phyloP scores from a whole-genome alignment of 2,113 vertebrate genomes.

The Uria lomvia region DNA sequence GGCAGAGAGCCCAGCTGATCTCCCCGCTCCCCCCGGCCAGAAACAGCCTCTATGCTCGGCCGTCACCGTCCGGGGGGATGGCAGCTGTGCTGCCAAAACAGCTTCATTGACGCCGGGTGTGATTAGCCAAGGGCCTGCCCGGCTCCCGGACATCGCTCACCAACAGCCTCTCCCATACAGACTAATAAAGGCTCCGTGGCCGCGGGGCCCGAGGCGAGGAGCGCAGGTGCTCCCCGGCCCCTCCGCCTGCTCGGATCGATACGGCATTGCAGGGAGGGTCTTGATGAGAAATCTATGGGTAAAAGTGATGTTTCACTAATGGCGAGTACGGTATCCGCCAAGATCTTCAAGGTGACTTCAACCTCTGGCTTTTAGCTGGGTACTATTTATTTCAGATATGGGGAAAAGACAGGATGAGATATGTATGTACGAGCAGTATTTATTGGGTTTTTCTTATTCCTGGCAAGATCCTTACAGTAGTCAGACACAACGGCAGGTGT shows the following conservation, averaged over 20 bases:
- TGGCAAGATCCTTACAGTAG: background rate
- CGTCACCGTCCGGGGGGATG: background rate
- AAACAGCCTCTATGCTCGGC: background rate
- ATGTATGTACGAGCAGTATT: fast-evolving
- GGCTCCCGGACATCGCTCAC: background rate
- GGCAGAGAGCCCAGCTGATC: background rate
- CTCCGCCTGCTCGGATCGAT: background rate
- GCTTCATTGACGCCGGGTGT: background rate
- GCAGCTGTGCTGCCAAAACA: background rate
- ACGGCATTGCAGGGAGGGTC: background rate
- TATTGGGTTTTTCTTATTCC: background rate
- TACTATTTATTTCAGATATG: background rate
- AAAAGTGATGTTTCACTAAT: background rate
- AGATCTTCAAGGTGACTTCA: background rate
- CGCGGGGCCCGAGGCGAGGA: background rate
- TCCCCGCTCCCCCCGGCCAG: no score
- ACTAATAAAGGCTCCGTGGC: background rate
- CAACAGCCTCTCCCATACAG: background rate
- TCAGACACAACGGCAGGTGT: background rate
- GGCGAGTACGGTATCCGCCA: background rate
- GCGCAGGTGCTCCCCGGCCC: background rate
- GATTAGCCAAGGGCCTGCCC: background rate
- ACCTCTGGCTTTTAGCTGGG: background rate
- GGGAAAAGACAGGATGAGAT: background rate
- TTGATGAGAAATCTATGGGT: background rate